phyloP scores from a whole-genome alignment of 2,113 vertebrate species.

The Taurulus bubalis region DNA sequence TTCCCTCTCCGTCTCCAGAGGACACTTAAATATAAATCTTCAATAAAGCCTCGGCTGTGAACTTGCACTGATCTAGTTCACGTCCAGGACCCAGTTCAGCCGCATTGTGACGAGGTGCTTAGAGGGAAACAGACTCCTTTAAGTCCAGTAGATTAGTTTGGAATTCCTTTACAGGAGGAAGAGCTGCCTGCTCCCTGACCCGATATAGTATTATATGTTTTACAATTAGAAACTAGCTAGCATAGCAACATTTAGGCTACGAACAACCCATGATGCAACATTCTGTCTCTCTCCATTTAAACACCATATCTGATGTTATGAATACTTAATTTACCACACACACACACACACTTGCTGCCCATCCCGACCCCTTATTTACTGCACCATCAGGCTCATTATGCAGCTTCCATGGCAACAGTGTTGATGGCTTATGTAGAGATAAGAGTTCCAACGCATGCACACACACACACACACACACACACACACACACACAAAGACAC shows the following conservation, averaged over 20 bases:
- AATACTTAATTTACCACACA: neutral
- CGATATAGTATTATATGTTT: too few relatives aligned
- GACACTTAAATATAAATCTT: constrained; percentile 9
- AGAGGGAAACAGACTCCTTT: neutral
- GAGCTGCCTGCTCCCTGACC: too few relatives aligned
- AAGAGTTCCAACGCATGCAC: neutral
- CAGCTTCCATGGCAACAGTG: too few relatives aligned
- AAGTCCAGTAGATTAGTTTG: neutral
- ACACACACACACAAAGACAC: neutral
- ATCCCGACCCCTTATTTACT: too few relatives aligned
- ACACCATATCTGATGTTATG: neutral
- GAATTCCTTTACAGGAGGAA: too few relatives aligned
- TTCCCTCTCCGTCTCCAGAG: neutral
- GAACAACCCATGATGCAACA: too few relatives aligned
- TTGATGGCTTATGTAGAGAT: too few relatives aligned
- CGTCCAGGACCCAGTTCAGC: neutral
- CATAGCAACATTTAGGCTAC: too few relatives aligned
- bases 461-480: neutral
- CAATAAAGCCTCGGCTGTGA: neutral
- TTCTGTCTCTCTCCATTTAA: too few relatives aligned
- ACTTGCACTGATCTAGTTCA: neutral
- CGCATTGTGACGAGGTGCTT: neutral
- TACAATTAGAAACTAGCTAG: too few relatives aligned
- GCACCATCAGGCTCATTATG: too few relatives aligned
- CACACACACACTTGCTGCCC: too few relatives aligned